Evolutionary conservation across 2,888 invertebrate species (phyloP), one percentile per base, ranked within the genome.

Genomic region (Ecliptopera silaceata): DNA sequence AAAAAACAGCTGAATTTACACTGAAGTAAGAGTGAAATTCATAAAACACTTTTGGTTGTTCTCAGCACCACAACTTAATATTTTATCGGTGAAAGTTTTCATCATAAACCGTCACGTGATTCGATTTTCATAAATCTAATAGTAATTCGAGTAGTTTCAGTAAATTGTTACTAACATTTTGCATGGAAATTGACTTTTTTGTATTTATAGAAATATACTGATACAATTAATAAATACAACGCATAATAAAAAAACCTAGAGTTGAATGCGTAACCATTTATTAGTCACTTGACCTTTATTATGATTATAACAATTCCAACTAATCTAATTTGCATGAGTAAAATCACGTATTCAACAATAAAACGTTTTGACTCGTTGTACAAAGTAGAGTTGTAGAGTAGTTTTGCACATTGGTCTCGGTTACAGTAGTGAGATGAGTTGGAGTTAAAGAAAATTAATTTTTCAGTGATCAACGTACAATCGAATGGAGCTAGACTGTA

Each of bases 381-480:
- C 66, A 69, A 43, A 42, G 57, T 46, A 47, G 55, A 56, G 51
- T 49, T 58, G 68, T 70, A 68, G 63, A 41, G 56, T 75, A 71
- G 75, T 72, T 75, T 77, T 77, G 84, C 80, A 72, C 66, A 68
- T 71, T 78, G 84, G 82, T 75, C 66, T 64, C 78, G 89, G 88
- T 87, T 79, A 71, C 72, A 77, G 80, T 80, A 64, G 53, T 72
- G 39, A 74, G 43, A 71, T 78, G 69, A 69, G 66, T 65, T 68
- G 68, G 75, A 77, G 77, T 75, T 88, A 84, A 90, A 88, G 64
- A 71, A 77, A 82, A 77, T 88, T 87, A 74, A 87, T 88, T 78
- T 91, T 91, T 89, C 91, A 91, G 91, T 89, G 83, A 77, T 87
- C 86, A 83, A 72, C 86, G 80, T 90, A 77, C 90, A 90, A 78